Evolutionary conservation across 2,888 invertebrate genomes (phyloP).

Genomic region (Hydrotaea diabolus): DNA sequence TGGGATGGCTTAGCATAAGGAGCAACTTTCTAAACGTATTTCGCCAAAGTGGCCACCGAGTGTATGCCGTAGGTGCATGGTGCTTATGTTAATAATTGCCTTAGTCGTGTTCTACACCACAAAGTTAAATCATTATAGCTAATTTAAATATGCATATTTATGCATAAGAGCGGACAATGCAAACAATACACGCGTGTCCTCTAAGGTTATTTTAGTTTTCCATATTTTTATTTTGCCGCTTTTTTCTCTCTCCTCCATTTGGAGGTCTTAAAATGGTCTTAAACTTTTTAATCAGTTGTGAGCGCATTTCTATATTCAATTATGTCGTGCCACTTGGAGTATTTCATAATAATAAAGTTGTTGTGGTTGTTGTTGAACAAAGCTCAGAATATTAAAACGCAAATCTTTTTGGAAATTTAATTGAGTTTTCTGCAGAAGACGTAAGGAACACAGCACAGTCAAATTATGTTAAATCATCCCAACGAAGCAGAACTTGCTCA

Average conservation of each 20-base stretch:
- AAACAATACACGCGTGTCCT: background rate
- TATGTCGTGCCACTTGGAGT: background rate
- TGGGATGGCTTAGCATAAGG: background rate
- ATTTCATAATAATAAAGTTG: background rate
- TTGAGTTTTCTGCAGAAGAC: no score
- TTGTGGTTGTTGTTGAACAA: no score
- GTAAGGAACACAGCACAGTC: no score
- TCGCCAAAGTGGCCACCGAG: slow-evolving; percentile 52
- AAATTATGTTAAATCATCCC: no score
- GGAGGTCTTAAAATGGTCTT: background rate
- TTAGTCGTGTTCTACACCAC: slow-evolving; percentile 38
- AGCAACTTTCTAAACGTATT: slow-evolving; percentile 44
- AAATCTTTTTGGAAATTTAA: no score
- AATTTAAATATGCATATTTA: slow-evolving; percentile 27
- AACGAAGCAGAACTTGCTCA: no score
- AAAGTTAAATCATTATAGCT: slow-evolving; percentile 50
- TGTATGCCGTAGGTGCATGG: background rate
- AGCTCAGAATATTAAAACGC: no score
- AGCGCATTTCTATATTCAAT: background rate
- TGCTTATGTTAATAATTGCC: slow-evolving; percentile 61
- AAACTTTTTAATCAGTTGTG: background rate
- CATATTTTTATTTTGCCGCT: background rate
- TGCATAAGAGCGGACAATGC: background rate
- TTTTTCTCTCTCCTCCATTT: background rate
- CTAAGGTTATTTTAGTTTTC: background rate